Base-by-base conservation (phyloP, 2,888 invertebrate genomes). In the Macrostomum cliftonense region DNA sequence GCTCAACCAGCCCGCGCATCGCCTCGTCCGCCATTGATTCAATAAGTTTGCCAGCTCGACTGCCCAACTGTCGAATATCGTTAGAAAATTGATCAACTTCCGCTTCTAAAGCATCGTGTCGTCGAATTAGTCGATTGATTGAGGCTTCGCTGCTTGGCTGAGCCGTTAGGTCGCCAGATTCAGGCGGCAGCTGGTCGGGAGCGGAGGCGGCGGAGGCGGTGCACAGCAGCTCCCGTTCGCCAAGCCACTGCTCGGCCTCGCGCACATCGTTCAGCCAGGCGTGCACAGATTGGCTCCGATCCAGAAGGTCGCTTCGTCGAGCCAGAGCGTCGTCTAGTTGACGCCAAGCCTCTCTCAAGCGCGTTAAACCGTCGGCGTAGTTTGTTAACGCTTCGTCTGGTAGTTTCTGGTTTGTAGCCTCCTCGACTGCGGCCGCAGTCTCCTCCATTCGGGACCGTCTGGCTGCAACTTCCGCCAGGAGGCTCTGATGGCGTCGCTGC, bases 241-340 rank as follows among this genome's bases (percentile, higher is more conserved):
- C 88, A 95, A 99, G 97, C 97, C 97, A 99, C 0, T 91, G 87
- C 67, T 99, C 97, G 0, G 95, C 95, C 70, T 99, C 97, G 63
- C 85, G 85, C 11, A 95, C 95, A 73, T 99, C 97, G 73, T 95
- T 95, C 71, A 95, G 80, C 73, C 95, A 99, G 73, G 95, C 76
- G 61, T 91, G 88, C 1, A 86, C 87, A 62, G 81, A 81, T 73
- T 88, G 87, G 59, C 85, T 85, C 65, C 85, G 82, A 52, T 81
- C 73, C 55, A 95, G 75, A 67, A 84, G 79, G 60, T 79, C 80
- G 61, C 84, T 82, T 54, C 97, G 78, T 61, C 82, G 80, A 56
- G 89, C 88, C 59, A 97, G 81, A 54, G 89, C 86, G 65, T 91
- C 43, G 73, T 91, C 89, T 53, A 99, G 77, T 72, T 87, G 82